Evolutionary conservation across 2,113 vertebrate genomes (phyloP), one percentile per base, ranked within the genome.

Genomic region (Xiphophorus hellerii): DNA sequence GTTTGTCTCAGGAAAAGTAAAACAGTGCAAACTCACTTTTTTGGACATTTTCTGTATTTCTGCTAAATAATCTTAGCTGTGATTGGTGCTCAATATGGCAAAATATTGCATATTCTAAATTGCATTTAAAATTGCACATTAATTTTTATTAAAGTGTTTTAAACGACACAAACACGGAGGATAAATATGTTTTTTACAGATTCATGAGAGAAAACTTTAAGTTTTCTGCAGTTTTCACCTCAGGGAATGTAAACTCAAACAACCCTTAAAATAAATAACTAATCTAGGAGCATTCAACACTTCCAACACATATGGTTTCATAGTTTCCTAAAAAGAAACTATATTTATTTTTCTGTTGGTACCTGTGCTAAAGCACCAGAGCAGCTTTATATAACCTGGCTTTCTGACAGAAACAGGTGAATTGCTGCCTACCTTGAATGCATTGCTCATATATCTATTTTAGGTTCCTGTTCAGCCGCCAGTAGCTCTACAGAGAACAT

Each of bases 331-430:
- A 7, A 8, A 62, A 8, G 20, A 62, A 11, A n/a, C 5, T 2
- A 31, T 2, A 6, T 29, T 54, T 22, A 29, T 69, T 33, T 29
- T 30, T 29, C 77, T 74, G 86, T 87, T 73, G 75, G 87, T 88
- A 89, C 88, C 84, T 86, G 79, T 67, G 76, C 72, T 25, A 14
- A 73, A 78, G 79, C 83, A 76, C 78, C 67, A 73, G 63, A 78
- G 72, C 75, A 80, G 87, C 78, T 90, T 89, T 89, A 84, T 74
- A 77, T 85, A 85, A 90, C 86, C 81, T 77, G 78, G 13, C 80
- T 84, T 65, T 83, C 67, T 85, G 77, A 85, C 85, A 83, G 80
- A 66, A 75, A 78, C 73, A 72, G 62, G 80, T 84, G 74, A 69
- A 15, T 69, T 63, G 74, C 74, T 73, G 60, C 82, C 78, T 77